Conservation (phyloP, 2,888 invertebrate genomes). For the Drosophila silvestris region DNA sequence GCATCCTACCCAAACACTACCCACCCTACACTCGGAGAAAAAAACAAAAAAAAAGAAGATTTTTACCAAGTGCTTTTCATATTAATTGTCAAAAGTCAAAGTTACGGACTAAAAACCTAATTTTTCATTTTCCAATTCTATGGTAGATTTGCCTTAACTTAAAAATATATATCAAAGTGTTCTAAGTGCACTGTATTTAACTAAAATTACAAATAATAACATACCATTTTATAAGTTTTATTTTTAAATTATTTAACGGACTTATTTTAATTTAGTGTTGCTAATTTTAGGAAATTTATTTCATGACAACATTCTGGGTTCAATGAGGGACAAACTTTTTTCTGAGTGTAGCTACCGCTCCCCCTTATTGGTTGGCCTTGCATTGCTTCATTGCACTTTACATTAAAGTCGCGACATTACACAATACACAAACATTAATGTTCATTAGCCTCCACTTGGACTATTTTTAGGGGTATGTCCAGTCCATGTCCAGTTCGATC, state of each 20-base stretch:
- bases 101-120: too few species aligned
- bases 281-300: neutral
- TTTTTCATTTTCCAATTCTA: neutral
- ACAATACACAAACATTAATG: slow-evolving; percentile 71
- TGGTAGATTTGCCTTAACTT: neutral
- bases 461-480: slow-evolving; percentile 49
- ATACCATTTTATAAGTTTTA: neutral
- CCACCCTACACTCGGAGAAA: slow-evolving; percentile 3
- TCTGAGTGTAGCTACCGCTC: slow-evolving; percentile 4
- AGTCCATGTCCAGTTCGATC: slow-evolving; percentile 31
- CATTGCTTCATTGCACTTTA: slow-evolving; percentile 80
- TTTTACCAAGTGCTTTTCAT: neutral
- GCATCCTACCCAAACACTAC: slow-evolving; percentile 19
- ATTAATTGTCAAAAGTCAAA: too few species aligned
- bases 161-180: neutral
- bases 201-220: neutral
- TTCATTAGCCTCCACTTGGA: slow-evolving; percentile 58
- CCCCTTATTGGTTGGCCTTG: slow-evolving; percentile 46
- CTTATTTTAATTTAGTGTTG: neutral
- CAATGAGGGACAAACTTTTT: neutral
- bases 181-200: neutral
- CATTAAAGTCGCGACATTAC: slow-evolving; percentile 77
- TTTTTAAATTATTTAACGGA: neutral
- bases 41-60: fast-evolving
- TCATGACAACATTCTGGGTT: neutral